These are phyloP conservation scores for Vollenhovia emeryi DNA, from an alignment of 1,140 invertebrate genomes.

Conservation along the genomic window DNA sequence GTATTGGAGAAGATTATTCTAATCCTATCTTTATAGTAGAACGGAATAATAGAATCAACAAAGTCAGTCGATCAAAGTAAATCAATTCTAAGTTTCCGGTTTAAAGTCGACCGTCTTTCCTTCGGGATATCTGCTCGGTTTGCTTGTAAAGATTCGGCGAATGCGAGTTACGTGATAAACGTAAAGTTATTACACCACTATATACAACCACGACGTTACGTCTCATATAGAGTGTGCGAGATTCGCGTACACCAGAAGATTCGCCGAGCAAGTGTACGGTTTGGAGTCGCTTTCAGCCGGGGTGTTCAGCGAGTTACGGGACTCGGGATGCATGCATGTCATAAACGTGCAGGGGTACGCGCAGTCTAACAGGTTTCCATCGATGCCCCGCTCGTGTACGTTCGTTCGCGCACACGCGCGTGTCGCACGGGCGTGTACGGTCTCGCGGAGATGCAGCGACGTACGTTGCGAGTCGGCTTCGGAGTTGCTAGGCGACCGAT, in stretches of 20 bases:
- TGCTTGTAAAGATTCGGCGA: neutral
- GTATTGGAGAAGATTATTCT: neutral
- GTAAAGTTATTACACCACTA: neutral
- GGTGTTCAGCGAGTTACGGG: slow-evolving; percentile 36
- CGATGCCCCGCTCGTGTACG: neutral
- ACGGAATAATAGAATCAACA: neutral
- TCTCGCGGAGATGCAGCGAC: slow-evolving; percentile 35
- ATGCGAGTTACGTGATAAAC: neutral
- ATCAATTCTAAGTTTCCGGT: neutral
- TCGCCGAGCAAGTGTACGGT: neutral
- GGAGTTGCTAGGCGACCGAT: slow-evolving; percentile 65
- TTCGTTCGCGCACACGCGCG: slow-evolving; percentile 12
- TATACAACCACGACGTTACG: neutral
- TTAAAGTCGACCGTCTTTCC: neutral
- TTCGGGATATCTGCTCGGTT: neutral
- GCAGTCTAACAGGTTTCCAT: slow-evolving; percentile 41
- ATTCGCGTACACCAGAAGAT: neutral
- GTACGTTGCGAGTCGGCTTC: slow-evolving; percentile 35
- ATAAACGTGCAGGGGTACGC: slow-evolving; percentile 38
- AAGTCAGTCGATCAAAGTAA: neutral
- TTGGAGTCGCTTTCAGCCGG: neutral
- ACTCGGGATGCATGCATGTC: slow-evolving; percentile 6
- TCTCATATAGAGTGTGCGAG: neutral
- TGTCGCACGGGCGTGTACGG: slow-evolving; percentile 9
- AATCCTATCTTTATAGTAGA: neutral